Base-by-base conservation (phyloP, 1,140 invertebrate species). In the Oncopeltus fasciatus region DNA sequence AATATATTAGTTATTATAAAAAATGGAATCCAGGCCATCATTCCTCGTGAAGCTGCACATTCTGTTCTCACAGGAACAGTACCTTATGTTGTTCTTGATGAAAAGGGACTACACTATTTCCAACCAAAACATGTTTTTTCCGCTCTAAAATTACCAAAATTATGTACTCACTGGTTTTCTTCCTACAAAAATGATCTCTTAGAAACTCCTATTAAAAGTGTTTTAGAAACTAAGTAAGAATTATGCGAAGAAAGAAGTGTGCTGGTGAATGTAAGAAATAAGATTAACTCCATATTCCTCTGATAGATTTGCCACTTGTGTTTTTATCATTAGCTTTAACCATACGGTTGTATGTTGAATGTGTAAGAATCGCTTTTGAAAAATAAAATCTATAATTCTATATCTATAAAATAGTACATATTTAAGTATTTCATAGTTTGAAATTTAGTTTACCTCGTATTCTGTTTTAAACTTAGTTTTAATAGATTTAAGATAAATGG, bases 51-150 rank as follows among this genome's bases (percentile, higher is more conserved):
- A 70, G 83, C 83, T 0, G 80, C 85, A 44, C 77, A 83, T 24
- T 81, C 80, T 20, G 85, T 90, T 9, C 72, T 88, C 4, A 85
- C 83, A 1, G 87, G 87, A 16, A 76, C 86, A 72, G 80, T 87
- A 1, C 79, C 85, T 2, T 90, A 88, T 66, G 83, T 84, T 2
- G 79, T 89, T 2, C 74, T 90, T 0, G 86, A 88, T 69, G 86
- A 89, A 70, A 80, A 79, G 65, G 87, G 87, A 21, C 80, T 88
- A 26, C 81, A 80, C 60, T 82, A 84, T 71, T 88, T 89, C 69
- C 85, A 88, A 69, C 85, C 86, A 0, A 70, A 87, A 49, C 82
- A 87, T 66, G 84, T 85, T 9, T 83, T 86, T 67, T 81, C 81
- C 11, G 83, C 83, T 0, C 70, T 88, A 51, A 81, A 81, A 61